Percentiles rank a stretch among this genome's conserved stretches.
These are phyloP conservation scores for Scaptomyza flava DNA, from an alignment of 2,888 invertebrate genomes.

Conservation along the genomic window DNA sequence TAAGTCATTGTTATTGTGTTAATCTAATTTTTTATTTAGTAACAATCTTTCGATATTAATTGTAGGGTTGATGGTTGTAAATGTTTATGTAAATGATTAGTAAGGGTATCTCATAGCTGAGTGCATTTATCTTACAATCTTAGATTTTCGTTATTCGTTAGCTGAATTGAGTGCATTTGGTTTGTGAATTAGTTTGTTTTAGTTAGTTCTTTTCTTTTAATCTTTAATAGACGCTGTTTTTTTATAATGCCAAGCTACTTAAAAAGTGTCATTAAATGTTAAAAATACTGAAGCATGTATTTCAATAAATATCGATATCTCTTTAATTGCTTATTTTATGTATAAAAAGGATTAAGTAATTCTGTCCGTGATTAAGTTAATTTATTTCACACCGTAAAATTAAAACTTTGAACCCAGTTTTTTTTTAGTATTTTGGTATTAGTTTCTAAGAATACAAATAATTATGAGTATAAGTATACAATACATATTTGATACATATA, in stretches of 20 bases:
- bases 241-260: conserved; percentile 50
- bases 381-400: conserved; percentile 63
- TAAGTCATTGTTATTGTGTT: neutral
- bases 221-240: conserved; percentile 21
- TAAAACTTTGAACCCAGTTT: conserved; percentile 60
- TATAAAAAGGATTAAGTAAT: conserved; percentile 75
- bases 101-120: conserved; percentile 22
- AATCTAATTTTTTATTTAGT: conserved; percentile 4
- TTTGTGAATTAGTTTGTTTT: conserved; percentile 43
- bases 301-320: conserved; percentile 72
- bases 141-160: conserved; percentile 17
- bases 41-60: conserved; percentile 5
- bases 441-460: conserved; percentile 71
- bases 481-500: conserved; percentile 53
- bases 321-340: conserved; percentile 57
- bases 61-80: neutral
- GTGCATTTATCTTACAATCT: conserved; percentile 2
- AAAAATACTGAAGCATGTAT: conserved; percentile 79
- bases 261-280: conserved; percentile 69
- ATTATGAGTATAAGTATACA: conserved; percentile 60
- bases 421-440: conserved; percentile 75
- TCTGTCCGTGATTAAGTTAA: conserved; percentile 74
- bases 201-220: neutral
- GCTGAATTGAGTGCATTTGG: conserved; percentile 49
- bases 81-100: conserved; percentile 1